phyloP scores from a whole-genome alignment of 2,888 invertebrate genomes.

The Gibbula magus region DNA sequence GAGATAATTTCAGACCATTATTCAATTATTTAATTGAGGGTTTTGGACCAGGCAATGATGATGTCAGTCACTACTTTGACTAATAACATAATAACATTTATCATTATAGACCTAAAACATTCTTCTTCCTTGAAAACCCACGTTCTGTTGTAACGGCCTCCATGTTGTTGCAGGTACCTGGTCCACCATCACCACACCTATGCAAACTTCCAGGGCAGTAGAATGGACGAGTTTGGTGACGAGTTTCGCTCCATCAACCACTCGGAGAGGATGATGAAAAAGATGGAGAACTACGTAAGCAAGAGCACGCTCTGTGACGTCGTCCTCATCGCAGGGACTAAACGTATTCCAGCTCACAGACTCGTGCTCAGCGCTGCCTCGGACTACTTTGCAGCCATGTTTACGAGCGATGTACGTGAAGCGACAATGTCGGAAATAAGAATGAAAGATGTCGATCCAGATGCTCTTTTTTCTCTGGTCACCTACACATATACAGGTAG shows the following conservation, averaged over 20 bases:
- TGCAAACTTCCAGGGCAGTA: constrained; percentile 53
- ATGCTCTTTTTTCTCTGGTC: constrained; percentile 88
- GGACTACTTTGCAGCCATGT: constrained; percentile 97
- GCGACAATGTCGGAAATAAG: constrained; percentile 88
- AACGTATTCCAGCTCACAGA: constrained; percentile 87
- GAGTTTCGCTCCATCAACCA: constrained; percentile 79
- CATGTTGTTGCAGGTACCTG: constrained; percentile 60
- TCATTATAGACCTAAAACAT: neutral
- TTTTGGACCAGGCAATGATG: too few species aligned
- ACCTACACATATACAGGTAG: constrained; percentile 93
- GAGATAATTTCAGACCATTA: too few species aligned
- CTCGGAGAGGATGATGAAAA: constrained; percentile 86
- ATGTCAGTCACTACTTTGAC: neutral
- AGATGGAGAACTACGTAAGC: constrained; percentile 88
- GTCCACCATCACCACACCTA: constrained; percentile 65
- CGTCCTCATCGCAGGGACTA: constrained; percentile 84
- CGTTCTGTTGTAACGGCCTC: neutral
- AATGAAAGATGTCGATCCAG: constrained; percentile 88
- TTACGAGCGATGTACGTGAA: constrained; percentile 90
- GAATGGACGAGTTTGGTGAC: constrained; percentile 67
- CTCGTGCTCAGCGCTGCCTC: constrained; percentile 92
- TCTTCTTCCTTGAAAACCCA: neutral
- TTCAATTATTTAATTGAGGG: too few species aligned
- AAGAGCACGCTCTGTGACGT: constrained; percentile 92
- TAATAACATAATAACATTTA: neutral